Evolutionary conservation across 2,888 invertebrate species (phyloP).

Genomic region (Argyra leucocephala): DNA sequence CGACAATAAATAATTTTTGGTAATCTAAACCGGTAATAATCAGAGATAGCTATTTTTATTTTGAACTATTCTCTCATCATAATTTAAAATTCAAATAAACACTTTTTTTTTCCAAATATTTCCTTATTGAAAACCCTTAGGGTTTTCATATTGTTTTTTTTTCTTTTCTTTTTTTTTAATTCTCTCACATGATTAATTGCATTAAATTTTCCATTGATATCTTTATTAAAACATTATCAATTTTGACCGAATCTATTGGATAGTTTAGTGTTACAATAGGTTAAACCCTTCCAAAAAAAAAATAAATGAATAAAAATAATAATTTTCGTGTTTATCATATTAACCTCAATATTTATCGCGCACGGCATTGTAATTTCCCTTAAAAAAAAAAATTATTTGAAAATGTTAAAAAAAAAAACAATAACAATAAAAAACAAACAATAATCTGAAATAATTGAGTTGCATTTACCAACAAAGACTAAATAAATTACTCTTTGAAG

Average conservation of each 20-base stretch:
- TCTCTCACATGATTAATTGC: background rate
- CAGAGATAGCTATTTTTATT: no score
- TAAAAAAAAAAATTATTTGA: background rate
- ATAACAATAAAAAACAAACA: background rate
- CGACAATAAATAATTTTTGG: no score
- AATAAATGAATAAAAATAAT: background rate
- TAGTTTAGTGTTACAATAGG: background rate
- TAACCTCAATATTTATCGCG: conserved; percentile 3
- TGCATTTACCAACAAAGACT: background rate
- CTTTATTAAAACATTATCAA: background rate
- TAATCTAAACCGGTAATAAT: no score
- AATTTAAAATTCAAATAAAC: no score
- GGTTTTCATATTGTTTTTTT: background rate
- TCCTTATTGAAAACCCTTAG: background rate
- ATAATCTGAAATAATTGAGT: background rate
- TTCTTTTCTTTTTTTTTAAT: background rate
- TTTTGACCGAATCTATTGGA: background rate
- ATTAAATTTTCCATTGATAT: background rate
- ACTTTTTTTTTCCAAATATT: background rate
- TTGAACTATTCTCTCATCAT: no score
- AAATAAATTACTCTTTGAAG: background rate
- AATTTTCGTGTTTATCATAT: conserved; percentile 6
- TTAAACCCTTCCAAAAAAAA: background rate
- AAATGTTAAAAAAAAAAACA: background rate
- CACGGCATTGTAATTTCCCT: background rate